These are phyloP conservation scores for Crypturellus undulatus DNA, from an alignment of 2,113 vertebrate species.

Conservation along the genomic window DNA sequence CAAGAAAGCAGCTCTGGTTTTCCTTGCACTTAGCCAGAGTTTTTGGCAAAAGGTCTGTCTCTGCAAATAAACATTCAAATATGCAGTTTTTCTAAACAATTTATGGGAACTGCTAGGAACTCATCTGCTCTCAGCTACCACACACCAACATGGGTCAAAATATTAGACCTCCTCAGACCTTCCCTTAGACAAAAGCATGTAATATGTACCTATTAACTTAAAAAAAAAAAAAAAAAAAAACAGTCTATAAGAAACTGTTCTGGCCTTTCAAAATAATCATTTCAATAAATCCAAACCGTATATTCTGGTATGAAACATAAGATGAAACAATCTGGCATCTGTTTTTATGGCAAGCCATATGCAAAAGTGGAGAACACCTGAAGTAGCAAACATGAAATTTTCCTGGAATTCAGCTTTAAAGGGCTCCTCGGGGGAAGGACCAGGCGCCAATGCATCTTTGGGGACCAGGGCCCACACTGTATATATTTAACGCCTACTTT, in stretches of 20 bases:
- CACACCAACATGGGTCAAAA: not conserved
- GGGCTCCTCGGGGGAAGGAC: not conserved
- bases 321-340: not conserved
- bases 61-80: not conserved
- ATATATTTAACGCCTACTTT: not conserved
- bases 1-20: not conserved
- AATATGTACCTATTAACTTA: not conserved
- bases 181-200: not conserved
- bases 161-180: not conserved
- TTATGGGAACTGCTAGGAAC: not conserved
- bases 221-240: not conserved
- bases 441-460: not conserved
- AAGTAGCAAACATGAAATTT: not conserved
- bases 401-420: not conserved
- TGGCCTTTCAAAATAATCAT: not conserved
- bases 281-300: not conserved
- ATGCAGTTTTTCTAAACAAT: not conserved
- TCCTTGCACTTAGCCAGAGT: not conserved
- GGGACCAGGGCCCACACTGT: not conserved
- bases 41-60: not conserved
- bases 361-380: not conserved
- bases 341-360: not conserved
- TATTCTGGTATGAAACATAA: not conserved
- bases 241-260: not conserved
- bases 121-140: not conserved